Evolutionary conservation across 2,888 invertebrate species (phyloP), one percentile per base, ranked within the genome.

Genomic region (Lacanobia oleracea): DNA sequence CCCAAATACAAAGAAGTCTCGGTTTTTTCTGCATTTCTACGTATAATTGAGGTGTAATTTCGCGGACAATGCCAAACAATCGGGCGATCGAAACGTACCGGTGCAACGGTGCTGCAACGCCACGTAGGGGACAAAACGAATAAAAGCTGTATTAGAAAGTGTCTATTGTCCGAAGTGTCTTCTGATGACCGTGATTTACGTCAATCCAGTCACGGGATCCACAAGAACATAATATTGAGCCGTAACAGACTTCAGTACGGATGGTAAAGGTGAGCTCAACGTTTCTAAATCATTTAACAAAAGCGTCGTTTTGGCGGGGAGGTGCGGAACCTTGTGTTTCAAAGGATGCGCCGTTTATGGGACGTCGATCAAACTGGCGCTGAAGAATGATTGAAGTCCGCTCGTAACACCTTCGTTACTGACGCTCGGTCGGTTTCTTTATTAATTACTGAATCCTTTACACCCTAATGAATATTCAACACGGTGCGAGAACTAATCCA

Each of bases 41-140:
- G 87, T 90, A 93, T 94, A 94, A 94, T 94, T 93, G 92, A 93
- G 92, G 93, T 93, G 93, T 93, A 92, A 93, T 93, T 92, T 91
- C 87, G 90, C 92, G 89, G 89, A 92, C 91, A 93, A 92, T 88
- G 84, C 84, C 88, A 87, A 90, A 91, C 92, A 88, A 90, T 88
- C 51, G 69, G 69, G 84, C 84, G 85, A 88, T 88, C 86, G 87
- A 84, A 91, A 85, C 89, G 84, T 86, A 89, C 90, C 91, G 89
- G 87, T 91, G 90, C 86, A 89, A 90, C 91, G 89, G 87, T 91
- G 90, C 86, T 91, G 89, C 89, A 89, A 81, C 84, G 87, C 88
- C 79, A 88, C 86, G 83, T 84, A 85, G 82, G 82, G 87, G 85
- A 92, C 90, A 93, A 92, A 88, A 88, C 87, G 82, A 87, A 89